phyloP scores from a whole-genome alignment of 2,113 vertebrate species.

The Prolemur simus region DNA sequence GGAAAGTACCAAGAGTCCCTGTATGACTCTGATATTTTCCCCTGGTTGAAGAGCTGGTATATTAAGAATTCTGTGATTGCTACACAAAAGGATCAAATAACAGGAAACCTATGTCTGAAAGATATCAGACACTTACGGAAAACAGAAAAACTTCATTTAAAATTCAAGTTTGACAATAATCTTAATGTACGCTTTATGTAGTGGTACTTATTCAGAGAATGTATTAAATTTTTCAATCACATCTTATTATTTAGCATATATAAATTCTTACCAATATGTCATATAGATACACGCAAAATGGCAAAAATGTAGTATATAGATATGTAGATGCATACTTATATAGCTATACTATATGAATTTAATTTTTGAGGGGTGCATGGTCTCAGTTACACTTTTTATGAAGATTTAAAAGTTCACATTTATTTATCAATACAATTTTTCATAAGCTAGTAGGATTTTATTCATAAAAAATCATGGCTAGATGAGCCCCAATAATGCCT shows the following conservation, averaged over 20 bases:
- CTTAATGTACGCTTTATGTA: neutral
- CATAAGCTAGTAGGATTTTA: constrained; percentile 18
- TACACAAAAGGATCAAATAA: neutral
- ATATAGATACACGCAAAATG: neutral
- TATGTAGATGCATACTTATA: neutral
- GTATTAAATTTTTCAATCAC: neutral
- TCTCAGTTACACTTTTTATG: neutral
- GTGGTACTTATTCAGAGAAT: neutral
- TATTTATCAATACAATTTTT: neutral
- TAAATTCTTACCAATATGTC: neutral
- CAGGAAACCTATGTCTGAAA: neutral
- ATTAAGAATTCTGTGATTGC: neutral
- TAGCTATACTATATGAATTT: neutral
- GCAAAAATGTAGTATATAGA: neutral
- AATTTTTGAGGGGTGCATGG: neutral
- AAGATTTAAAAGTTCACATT: neutral
- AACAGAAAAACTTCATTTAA: neutral
- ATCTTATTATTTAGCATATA: neutral
- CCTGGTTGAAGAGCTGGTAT: neutral
- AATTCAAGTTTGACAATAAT: neutral
- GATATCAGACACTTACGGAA: neutral
- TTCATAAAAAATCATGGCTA: neutral
- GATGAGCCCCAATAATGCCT: neutral
- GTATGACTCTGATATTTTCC: neutral
- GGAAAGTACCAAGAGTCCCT: neutral